Evolutionary conservation across 2,888 invertebrate species (phyloP).

Genomic region (Ormyrus pomaceus): DNA sequence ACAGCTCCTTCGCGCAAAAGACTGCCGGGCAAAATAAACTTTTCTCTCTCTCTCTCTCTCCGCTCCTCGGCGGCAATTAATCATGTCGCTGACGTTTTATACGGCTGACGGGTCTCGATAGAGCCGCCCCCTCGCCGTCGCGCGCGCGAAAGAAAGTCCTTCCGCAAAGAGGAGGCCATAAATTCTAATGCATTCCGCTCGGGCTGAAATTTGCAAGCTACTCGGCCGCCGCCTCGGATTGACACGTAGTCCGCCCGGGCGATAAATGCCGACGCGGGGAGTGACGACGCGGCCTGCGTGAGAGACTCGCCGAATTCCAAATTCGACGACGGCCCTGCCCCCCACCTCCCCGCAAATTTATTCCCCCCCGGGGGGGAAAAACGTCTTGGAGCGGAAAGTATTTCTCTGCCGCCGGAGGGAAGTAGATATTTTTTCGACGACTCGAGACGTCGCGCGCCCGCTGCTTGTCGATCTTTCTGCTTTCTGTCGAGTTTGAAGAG

Average conservation of each 20-base stretch:
- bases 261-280: constrained; percentile 63
- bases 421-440: no score
- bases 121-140: not conserved
- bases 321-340: no score
- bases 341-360: no score
- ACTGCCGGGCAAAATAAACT: constrained; percentile 32
- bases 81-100: constrained; percentile 41
- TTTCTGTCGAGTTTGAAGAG: constrained; percentile 47
- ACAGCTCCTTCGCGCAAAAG: not conserved
- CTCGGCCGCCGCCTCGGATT: constrained; percentile 66
- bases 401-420: no score
- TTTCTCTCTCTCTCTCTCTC: not conserved
- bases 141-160: not conserved
- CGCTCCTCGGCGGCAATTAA: constrained; percentile 34
- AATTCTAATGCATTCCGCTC: constrained; percentile 70
- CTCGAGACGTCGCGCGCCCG: no score
- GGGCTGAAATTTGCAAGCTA: constrained; percentile 68
- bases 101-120: constrained; percentile 15
- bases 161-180: constrained; percentile 60
- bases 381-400: no score
- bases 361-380: no score
- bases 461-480: constrained; percentile 58
- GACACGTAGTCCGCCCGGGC: constrained; percentile 66
- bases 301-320: no score
- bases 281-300: no score